phyloP scores from a whole-genome alignment of 1,140 invertebrate species.

The Dinoponera quadriceps region DNA sequence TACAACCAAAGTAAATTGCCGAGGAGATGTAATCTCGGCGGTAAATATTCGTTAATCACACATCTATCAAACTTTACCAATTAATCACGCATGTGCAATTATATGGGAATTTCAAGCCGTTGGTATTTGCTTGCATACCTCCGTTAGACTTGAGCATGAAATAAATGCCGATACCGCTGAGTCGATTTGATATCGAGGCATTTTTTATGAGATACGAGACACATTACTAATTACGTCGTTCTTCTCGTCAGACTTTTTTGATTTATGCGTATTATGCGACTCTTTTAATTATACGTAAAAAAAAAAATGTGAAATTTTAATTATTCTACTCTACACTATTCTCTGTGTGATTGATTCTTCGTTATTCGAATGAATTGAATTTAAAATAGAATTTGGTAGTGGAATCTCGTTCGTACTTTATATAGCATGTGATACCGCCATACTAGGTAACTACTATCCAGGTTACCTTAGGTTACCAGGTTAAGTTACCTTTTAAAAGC shows the following conservation, averaged over 20 bases:
- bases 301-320: too few species aligned
- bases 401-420: neutral
- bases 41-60: neutral
- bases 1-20: neutral
- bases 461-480: too few species aligned
- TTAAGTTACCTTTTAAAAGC: too few species aligned
- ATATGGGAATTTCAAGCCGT: neutral
- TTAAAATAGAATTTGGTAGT: too few species aligned
- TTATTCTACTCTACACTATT: neutral
- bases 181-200: too few species aligned
- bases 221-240: neutral
- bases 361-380: too few species aligned
- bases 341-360: neutral
- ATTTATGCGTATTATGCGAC: too few species aligned
- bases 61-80: neutral
- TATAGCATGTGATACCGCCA: neutral
- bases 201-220: too few species aligned
- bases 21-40: neutral
- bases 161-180: neutral
- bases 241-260: neutral
- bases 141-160: neutral
- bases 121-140: neutral
- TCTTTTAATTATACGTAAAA: too few species aligned
- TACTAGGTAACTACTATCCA: neutral
- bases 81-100: neutral